Base-by-base conservation (phyloP, 1,140 invertebrate species). In the Latrodectus geometricus region DNA sequence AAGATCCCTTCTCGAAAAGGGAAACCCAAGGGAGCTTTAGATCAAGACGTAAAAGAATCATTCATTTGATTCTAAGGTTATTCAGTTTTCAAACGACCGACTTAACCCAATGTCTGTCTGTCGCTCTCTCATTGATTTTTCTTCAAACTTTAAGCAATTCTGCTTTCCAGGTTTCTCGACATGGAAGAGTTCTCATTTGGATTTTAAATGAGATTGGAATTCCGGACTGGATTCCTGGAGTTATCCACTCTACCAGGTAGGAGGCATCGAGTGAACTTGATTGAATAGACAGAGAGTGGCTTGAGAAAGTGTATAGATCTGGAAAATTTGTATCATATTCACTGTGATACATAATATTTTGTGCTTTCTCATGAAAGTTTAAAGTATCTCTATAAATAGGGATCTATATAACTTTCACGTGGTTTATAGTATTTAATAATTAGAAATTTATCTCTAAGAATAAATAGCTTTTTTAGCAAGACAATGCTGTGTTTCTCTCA, bases 11-110 rank as follows among this genome's bases (percentile, higher is more conserved):
- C 54, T 65, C 68, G 50, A 82, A 65, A 73, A 82, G 15, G 70
- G 68, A 54, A 52, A 50, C 80, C 50, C 70, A 74, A 73, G 80
- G 80, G 80, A 73, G 80, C 49, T 21, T 80, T 80, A 82, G 54
- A 82, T 82, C 50, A 65, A 82, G 70, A 74, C 80, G 65, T 20
- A 73, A 82, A 35, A 82, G 80, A 82, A 82, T 82, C 80, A 74
- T 74, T 82, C 80, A 82, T 82, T 82, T 82, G 69, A 82, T 70
- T 82, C 70, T 78, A 82, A 82, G 70, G 80, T 82, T 73, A 82
- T 82, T 82, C 80, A 82, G 80, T 82, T 82, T 82, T 82, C 80
- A 82, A 82, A 73, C 80, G 80, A 56, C 80, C 80, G 80, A 73
- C 70, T 82, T 74, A 74, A 82, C 52, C 70, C 78, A 52, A 65